Percentiles rank a stretch among this genome's conserved stretches.
phyloP scores from a whole-genome alignment of 2,888 invertebrate species.

The Lochmaea capreae region DNA sequence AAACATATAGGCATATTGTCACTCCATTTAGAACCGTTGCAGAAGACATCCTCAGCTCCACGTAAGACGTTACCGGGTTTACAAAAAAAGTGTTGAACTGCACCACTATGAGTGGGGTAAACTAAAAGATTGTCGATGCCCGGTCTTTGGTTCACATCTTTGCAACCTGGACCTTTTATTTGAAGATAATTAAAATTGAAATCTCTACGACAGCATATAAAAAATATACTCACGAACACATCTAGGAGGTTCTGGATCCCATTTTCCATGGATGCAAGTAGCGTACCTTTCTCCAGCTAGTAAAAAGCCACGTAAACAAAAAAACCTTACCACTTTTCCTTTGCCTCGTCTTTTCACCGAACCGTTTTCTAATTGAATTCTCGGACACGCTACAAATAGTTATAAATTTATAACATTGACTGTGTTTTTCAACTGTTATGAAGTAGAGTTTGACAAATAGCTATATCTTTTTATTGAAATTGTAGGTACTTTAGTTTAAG shows the following conservation, averaged over 20 bases:
- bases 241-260: constrained; percentile 77
- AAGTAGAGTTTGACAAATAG: not conserved
- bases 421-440: not conserved
- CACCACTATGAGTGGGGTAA: constrained; percentile 67
- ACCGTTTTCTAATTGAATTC: constrained; percentile 56
- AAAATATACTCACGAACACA: constrained; percentile 77
- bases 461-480: no score
- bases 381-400: constrained; percentile 46
- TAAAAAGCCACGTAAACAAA: constrained; percentile 71
- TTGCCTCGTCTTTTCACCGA: constrained; percentile 62
- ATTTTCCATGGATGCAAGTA: constrained; percentile 76
- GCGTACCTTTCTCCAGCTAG: constrained; percentile 78
- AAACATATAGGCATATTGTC: constrained; percentile 74
- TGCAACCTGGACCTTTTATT: constrained; percentile 68
- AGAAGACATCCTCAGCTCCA: constrained; percentile 75
- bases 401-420: not conserved
- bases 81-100: constrained; percentile 76
- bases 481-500: no score
- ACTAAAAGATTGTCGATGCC: constrained; percentile 68
- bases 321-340: constrained; percentile 71
- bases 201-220: not conserved
- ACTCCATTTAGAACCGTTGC: constrained; percentile 80
- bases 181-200: not conserved
- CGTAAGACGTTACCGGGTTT: constrained; percentile 71
- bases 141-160: constrained; percentile 59